Evolutionary conservation across 2,113 vertebrate species (phyloP), one percentile per base, ranked within the genome.

Genomic region (Brachypodius melanocephalos): DNA sequence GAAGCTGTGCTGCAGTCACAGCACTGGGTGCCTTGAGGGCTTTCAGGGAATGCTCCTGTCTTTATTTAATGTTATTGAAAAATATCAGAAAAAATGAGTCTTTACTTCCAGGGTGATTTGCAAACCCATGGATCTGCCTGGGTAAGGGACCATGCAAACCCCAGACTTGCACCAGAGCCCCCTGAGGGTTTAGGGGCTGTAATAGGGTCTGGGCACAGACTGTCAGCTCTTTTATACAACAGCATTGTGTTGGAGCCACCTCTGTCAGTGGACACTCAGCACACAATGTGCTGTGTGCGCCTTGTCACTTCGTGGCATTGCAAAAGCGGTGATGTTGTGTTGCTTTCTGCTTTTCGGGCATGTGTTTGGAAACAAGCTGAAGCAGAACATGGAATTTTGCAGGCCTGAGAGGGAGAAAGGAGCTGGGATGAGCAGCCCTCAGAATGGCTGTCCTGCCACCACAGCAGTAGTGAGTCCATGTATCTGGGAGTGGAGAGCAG

Each of bases 291-390:
- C 57, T 48, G 25, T 0, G 2, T 31, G 63, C 1, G 0, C 57
- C 67, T 48, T 5, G 0, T 42, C 20, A 1, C 49, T 65, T 61
- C 21, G 1, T 2, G 0, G 14, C 6, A 1, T 0, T 0, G 31
- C 17, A 52, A 36, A 12, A 84, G 61, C 51, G 2, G 31, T 0
- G 17, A 9, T 5, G 17, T 19, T 19, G 43, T 69, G 34, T 32
- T 36, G 24, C 8, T 17, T 3, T 3, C 72, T 24, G 25, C 20
- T 43, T 18, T 6, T 14, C 17, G 62, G 15, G 9, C 31, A 2
- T 1, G 2, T 6, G 22, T 54, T 73, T 31, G 29, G 34, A 55
- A 38, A 1, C 6, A n/a, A 46, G 48, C 40, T 6, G 2, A 62
- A 87, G 28, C 12, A 66, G 34, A 74, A 58, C 0, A 0, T 49